Conservation (phyloP, 2,113 vertebrate genomes). For the Mus pahari region DNA sequence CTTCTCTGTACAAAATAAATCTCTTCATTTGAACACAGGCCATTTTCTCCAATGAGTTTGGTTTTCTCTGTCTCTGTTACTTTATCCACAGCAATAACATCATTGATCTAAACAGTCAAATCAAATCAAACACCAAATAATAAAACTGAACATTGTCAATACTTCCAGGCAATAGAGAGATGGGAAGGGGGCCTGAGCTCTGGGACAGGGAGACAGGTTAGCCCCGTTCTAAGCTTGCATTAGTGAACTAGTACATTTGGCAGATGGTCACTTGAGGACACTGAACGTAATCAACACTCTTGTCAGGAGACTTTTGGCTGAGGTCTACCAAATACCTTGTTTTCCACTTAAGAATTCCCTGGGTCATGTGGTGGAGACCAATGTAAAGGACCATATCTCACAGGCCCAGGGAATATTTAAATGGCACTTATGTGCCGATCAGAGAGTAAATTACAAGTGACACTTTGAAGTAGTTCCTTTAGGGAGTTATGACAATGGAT, state of each 20-base stretch:
- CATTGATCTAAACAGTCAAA: slow-evolving; percentile 71
- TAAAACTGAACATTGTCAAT: slow-evolving; percentile 68
- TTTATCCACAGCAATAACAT: slow-evolving; percentile 57
- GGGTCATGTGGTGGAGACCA: background rate
- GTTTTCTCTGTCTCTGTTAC: background rate
- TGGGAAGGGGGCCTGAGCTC: slow-evolving; percentile 48
- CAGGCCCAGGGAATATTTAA: slow-evolving; percentile 64
- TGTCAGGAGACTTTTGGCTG: slow-evolving; percentile 41
- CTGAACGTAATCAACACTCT: background rate
- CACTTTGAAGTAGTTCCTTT: slow-evolving; percentile 76
- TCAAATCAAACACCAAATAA: slow-evolving; percentile 75
- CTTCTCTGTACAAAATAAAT: slow-evolving; percentile 83
- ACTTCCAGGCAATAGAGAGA: slow-evolving; percentile 59
- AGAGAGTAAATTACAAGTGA: slow-evolving; percentile 68
- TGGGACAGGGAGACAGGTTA: slow-evolving; percentile 15
- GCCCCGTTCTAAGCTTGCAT: slow-evolving; percentile 46
- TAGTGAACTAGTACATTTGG: background rate
- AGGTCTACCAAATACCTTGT: slow-evolving; percentile 70
- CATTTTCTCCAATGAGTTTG: slow-evolving; percentile 74
- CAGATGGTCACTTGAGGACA: background rate
- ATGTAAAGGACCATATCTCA: background rate
- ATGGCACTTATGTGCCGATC: slow-evolving; percentile 61
- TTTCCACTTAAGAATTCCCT: slow-evolving; percentile 55
- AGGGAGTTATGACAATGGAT: slow-evolving; percentile 75
- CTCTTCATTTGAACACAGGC: slow-evolving; percentile 65